Conservation (phyloP, 2,113 vertebrate genomes). For the Oncorhynchus keta region DNA sequence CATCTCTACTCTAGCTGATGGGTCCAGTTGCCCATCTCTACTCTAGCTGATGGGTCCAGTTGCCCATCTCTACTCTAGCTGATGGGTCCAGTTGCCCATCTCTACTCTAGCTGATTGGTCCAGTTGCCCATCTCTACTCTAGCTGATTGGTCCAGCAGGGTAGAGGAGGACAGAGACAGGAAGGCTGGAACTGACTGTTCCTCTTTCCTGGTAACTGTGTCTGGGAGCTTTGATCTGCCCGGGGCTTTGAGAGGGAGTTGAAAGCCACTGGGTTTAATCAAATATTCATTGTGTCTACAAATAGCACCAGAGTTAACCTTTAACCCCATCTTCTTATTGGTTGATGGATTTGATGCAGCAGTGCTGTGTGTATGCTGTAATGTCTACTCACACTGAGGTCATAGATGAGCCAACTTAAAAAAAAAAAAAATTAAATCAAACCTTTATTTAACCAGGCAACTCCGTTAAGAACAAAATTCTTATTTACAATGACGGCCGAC, state of each 20-base stretch:
- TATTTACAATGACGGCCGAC: too few species aligned
- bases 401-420: slow-evolving; percentile 88
- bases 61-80: too few species aligned
- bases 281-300: slow-evolving; percentile 66
- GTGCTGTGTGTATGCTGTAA: background rate
- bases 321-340: slow-evolving; percentile 32
- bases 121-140: too few species aligned
- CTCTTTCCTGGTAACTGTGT: slow-evolving; percentile 35
- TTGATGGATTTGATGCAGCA: background rate
- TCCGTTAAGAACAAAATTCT: slow-evolving; percentile 67
- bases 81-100: too few species aligned
- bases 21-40: too few species aligned
- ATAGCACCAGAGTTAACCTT: slow-evolving; percentile 48
- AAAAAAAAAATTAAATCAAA: too few species aligned
- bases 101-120: too few species aligned
- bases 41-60: too few species aligned
- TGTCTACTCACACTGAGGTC: slow-evolving; percentile 92
- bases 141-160: background rate
- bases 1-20: too few species aligned
- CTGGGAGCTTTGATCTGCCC: slow-evolving; percentile 61
- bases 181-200: slow-evolving; percentile 7
- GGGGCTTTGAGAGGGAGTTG: slow-evolving; percentile 64
- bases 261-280: slow-evolving; percentile 64
- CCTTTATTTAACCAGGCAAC: too few species aligned
- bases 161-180: slow-evolving; percentile 22